Evolutionary conservation across 2,797 vertebrate genomes (phyloP).

Genomic region (Pangasius macronema): DNA sequence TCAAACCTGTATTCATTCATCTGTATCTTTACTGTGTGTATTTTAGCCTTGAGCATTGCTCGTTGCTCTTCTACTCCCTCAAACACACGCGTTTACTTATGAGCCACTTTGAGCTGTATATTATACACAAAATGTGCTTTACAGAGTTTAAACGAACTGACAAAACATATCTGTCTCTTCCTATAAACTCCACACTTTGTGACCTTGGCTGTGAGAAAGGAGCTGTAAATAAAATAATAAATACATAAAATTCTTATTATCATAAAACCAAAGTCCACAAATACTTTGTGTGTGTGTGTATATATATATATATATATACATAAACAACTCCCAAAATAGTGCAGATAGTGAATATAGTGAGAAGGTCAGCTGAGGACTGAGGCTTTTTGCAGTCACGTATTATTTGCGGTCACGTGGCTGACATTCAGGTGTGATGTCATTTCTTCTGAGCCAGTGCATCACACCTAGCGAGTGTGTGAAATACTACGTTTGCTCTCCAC

Average conservation of each 20-base stretch:
- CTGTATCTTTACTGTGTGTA: not conserved
- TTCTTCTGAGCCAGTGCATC: not conserved
- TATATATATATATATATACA: no score
- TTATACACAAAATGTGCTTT: not conserved
- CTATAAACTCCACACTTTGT: not conserved
- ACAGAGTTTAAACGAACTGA: not conserved
- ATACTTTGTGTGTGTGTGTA: not conserved
- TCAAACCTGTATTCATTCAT: not conserved
- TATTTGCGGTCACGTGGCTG: not conserved
- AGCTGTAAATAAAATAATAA: no score
- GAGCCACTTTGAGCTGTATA: not conserved
- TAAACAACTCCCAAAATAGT: not conserved
- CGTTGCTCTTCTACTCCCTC: not conserved
- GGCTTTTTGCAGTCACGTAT: not conserved
- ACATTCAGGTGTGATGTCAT: conserved; percentile 5
- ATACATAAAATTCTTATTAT: not conserved
- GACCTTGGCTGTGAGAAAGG: not conserved
- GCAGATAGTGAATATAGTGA: not conserved
- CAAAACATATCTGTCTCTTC: not conserved
- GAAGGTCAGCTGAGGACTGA: not conserved
- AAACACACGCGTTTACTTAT: not conserved
- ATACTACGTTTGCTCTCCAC: not conserved
- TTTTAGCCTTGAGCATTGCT: not conserved
- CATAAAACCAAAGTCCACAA: not conserved
- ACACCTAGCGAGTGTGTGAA: not conserved